Conservation (phyloP, 2,113 vertebrate species). For the Ctenomys sociabilis region DNA sequence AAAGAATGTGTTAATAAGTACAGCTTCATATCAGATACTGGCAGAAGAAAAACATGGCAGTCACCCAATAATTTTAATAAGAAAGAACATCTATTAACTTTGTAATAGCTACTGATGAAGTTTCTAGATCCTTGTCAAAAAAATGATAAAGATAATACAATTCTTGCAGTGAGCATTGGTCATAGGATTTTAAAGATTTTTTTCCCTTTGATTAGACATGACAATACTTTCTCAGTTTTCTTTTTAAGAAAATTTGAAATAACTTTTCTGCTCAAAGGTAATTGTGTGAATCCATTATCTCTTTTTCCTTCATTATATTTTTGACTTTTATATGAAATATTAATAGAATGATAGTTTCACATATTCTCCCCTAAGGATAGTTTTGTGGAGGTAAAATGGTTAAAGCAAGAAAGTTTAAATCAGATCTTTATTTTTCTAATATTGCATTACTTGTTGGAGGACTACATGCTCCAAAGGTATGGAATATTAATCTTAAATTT, state of each 20-base stretch:
- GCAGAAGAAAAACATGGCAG: conserved; percentile 64
- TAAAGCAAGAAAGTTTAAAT: background rate
- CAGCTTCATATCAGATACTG: conserved; percentile 71
- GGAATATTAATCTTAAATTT: background rate
- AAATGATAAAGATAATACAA: background rate
- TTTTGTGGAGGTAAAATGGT: background rate
- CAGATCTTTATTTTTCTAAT: background rate
- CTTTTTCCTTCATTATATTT: conserved; percentile 43
- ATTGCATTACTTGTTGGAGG: background rate
- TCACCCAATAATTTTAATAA: conserved; percentile 51
- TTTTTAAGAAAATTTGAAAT: conserved; percentile 50
- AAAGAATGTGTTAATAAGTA: conserved; percentile 69
- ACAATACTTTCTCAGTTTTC: conserved; percentile 30
- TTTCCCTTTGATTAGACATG: background rate
- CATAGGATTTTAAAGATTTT: background rate
- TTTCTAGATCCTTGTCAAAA: background rate
- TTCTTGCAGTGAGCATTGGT: background rate
- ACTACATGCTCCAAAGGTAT: background rate
- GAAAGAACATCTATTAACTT: conserved; percentile 16
- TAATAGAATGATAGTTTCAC: conserved; percentile 14
- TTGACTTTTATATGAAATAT: conserved; percentile 38
- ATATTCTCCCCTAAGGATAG: background rate
- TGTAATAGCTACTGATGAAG: background rate
- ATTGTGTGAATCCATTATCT: conserved; percentile 48
- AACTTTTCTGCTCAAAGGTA: conserved; percentile 20